Percentiles rank a stretch among this genome's conserved stretches.
Evolutionary conservation across 2,113 vertebrate species (phyloP).

Genomic region (Crypturellus undulatus): DNA sequence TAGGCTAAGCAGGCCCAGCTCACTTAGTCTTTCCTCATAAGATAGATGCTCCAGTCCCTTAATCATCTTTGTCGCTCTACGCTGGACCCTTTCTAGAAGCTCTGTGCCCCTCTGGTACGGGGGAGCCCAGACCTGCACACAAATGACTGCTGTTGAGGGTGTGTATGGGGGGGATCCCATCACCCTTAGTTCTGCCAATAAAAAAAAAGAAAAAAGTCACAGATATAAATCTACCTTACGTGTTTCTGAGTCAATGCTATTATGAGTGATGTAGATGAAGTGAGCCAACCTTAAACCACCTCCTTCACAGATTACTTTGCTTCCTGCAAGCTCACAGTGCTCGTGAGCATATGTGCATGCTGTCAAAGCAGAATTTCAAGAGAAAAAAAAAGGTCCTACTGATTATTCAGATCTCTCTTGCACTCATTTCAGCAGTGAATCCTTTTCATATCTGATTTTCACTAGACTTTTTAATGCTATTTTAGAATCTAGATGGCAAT

Average conservation of each 20-base stretch:
- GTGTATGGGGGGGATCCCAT: not conserved
- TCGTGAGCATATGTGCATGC: constrained; percentile 48
- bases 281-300: constrained; percentile 51
- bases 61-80: no score
- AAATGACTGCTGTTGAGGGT: not conserved
- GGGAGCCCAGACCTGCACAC: no score
- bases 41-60: no score
- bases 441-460: not conserved
- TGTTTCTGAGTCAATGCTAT: not conserved
- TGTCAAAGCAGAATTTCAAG: constrained; percentile 60
- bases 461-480: not conserved
- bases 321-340: constrained; percentile 31
- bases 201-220: not conserved
- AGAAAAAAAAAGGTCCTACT: constrained; percentile 56
- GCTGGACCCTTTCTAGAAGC: no score
- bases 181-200: not conserved
- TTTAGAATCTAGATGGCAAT: not conserved
- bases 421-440: constrained; percentile 16
- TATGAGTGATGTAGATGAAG: not conserved
- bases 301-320: constrained; percentile 50
- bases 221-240: not conserved
- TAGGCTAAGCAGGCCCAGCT: no score
- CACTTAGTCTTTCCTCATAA: no score
- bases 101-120: no score
- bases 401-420: constrained; percentile 41